phyloP scores from a whole-genome alignment of 2,113 vertebrate species.

The Colius striatus region DNA sequence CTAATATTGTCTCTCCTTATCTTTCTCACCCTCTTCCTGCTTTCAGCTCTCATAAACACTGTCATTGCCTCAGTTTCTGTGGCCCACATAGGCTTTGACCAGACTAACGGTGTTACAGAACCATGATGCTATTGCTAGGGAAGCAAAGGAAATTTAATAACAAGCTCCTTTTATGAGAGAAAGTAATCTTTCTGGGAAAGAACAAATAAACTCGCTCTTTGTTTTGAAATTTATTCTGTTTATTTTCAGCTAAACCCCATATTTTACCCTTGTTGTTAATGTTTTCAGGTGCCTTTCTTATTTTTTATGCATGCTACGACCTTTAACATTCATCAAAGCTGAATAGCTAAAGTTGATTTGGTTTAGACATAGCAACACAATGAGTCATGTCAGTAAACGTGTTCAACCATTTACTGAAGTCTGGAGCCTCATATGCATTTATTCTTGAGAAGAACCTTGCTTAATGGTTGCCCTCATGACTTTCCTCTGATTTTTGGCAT shows the following conservation, averaged over 20 bases:
- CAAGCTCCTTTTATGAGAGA: neutral
- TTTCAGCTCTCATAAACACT: slow-evolving; percentile 46
- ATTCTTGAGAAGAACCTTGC: neutral
- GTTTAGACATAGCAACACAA: slow-evolving; percentile 41
- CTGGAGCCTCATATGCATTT: neutral
- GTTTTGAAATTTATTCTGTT: slow-evolving; percentile 41
- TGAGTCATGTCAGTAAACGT: slow-evolving; percentile 58
- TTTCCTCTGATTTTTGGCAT: neutral
- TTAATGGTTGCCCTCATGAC: neutral
- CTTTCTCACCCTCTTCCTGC: slow-evolving; percentile 54
- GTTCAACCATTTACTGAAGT: slow-evolving; percentile 48
- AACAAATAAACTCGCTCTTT: slow-evolving; percentile 38
- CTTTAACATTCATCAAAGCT: slow-evolving; percentile 20
- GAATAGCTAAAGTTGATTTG: slow-evolving; percentile 22
- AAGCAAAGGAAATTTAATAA: slow-evolving; percentile 18
- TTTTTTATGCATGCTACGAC: slow-evolving; percentile 30
- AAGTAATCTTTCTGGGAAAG: slow-evolving; percentile 42
- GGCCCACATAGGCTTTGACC: slow-evolving; percentile 33
- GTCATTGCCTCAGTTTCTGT: slow-evolving; percentile 5
- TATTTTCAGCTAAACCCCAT: slow-evolving; percentile 15
- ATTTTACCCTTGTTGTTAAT: slow-evolving; percentile 29
- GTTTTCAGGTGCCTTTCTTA: slow-evolving; percentile 48
- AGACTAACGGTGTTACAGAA: slow-evolving; percentile 5
- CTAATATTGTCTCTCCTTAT: slow-evolving; percentile 67
- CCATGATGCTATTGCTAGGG: neutral